Conservation (phyloP, 2,888 invertebrate genomes). For the Cordylochernes scorpioides region DNA sequence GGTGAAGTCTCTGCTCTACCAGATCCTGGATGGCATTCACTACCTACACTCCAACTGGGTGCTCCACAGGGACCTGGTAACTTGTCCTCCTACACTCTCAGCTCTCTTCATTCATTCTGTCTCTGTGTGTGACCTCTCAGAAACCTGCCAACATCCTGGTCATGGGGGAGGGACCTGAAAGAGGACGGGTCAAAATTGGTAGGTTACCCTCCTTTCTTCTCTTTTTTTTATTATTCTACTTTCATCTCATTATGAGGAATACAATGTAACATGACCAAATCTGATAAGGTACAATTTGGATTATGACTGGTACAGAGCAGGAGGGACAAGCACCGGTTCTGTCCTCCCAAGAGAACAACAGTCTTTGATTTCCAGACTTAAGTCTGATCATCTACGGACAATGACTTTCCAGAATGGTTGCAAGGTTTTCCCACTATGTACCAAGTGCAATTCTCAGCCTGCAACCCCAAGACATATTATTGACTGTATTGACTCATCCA, state of each 20-base stretch:
- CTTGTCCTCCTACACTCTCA: slow-evolving; percentile 13
- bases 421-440: too few species aligned
- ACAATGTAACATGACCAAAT: too few species aligned
- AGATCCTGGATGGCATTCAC: slow-evolving; percentile 93
- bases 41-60: slow-evolving; percentile 99
- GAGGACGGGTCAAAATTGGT: slow-evolving; percentile 77
- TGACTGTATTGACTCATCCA: too few species aligned
- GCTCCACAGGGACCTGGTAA: slow-evolving; percentile 75
- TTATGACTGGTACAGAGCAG: too few species aligned
- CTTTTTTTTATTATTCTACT: not conserved
- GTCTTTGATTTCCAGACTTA: too few species aligned
- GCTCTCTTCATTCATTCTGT: not conserved
- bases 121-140: slow-evolving; percentile 25
- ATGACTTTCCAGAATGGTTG: too few species aligned
- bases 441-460: too few species aligned
- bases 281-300: too few species aligned
- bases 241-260: not conserved
- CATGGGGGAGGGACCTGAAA: slow-evolving; percentile 92
- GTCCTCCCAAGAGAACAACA: too few species aligned
- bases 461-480: too few species aligned
- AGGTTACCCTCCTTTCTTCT: slow-evolving; percentile 2
- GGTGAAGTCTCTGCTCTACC: slow-evolving; percentile 90
- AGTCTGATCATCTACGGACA: too few species aligned
- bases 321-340: too few species aligned
- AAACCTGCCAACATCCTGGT: slow-evolving; percentile 98